Evolutionary conservation across 1,140 invertebrate species (phyloP).

Genomic region (Drosophila pallidifrons): DNA sequence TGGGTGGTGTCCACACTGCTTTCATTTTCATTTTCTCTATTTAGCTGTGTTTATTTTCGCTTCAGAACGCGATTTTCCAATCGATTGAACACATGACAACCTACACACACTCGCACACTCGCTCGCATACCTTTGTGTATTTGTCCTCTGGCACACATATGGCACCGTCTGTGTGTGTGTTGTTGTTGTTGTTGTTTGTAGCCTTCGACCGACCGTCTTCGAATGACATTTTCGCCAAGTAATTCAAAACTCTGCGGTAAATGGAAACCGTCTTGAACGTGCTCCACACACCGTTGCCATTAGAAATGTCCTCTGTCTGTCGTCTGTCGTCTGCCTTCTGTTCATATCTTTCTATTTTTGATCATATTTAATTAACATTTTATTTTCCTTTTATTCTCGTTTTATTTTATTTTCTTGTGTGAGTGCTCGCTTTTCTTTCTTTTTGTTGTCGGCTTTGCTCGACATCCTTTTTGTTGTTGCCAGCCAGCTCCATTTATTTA

Average conservation of each 20-base stretch:
- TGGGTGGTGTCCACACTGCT: slow-evolving; percentile 44
- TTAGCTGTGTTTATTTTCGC: slow-evolving; percentile 82
- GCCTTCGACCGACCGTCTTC: slow-evolving; percentile 27
- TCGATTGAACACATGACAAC: slow-evolving; percentile 81
- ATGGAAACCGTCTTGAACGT: slow-evolving; percentile 47
- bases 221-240: slow-evolving; percentile 35
- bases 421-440: slow-evolving; percentile 3
- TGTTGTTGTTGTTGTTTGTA: slow-evolving; percentile 12
- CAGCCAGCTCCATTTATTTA: slow-evolving; percentile 64
- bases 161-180: slow-evolving; percentile 34
- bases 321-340: background rate
- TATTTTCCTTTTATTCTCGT: slow-evolving; percentile 38
- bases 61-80: slow-evolving; percentile 82
- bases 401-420: slow-evolving; percentile 26
- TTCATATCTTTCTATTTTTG: slow-evolving; percentile 66
- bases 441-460: slow-evolving; percentile 9
- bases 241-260: slow-evolving; percentile 61
- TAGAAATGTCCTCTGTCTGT: slow-evolving; percentile 15
- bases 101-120: slow-evolving; percentile 55
- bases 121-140: slow-evolving; percentile 1
- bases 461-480: slow-evolving; percentile 62
- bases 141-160: slow-evolving; percentile 44
- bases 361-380: slow-evolving; percentile 79
- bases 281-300: slow-evolving; percentile 12
- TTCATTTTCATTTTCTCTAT: slow-evolving; percentile 67